phyloP scores from a whole-genome alignment of 1,140 invertebrate genomes.

The Drosophila busckii region DNA sequence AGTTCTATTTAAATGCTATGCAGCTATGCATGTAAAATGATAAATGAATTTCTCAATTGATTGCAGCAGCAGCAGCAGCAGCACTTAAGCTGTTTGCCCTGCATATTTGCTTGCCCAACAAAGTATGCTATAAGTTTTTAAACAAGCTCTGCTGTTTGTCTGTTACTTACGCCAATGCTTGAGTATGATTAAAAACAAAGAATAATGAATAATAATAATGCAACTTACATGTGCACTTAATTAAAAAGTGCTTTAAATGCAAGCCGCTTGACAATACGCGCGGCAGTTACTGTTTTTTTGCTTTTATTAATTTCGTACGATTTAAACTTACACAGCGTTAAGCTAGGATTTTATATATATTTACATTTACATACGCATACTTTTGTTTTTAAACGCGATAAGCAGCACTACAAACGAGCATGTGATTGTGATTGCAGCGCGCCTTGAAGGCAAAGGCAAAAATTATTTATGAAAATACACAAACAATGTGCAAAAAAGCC shows the following conservation, averaged over 20 bases:
- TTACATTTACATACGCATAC: conserved; percentile 35
- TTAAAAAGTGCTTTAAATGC: conserved; percentile 62
- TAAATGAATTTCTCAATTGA: too few species aligned
- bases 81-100: too few species aligned
- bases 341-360: conserved; percentile 59
- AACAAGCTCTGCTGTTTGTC: too few species aligned
- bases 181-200: conserved; percentile 6
- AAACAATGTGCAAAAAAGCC: conserved; percentile 62
- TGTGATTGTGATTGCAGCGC: conserved; percentile 25
- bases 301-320: conserved; percentile 1
- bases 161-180: too few species aligned
- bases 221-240: conserved; percentile 48
- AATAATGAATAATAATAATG: conserved; percentile 47
- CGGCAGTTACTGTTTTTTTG: conserved; percentile 21
- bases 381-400: conserved; percentile 40
- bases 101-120: too few species aligned
- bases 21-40: too few species aligned
- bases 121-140: too few species aligned
- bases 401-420: conserved; percentile 32
- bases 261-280: conserved; percentile 47
- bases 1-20: too few species aligned
- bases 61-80: too few species aligned
- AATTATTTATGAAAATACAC: conserved; percentile 51
- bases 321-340: conserved; percentile 17
- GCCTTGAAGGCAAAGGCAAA: conserved; percentile 10